These are phyloP conservation scores for Clepsis dumicolana DNA, from an alignment of 2,888 invertebrate genomes.

Conservation along the genomic window DNA sequence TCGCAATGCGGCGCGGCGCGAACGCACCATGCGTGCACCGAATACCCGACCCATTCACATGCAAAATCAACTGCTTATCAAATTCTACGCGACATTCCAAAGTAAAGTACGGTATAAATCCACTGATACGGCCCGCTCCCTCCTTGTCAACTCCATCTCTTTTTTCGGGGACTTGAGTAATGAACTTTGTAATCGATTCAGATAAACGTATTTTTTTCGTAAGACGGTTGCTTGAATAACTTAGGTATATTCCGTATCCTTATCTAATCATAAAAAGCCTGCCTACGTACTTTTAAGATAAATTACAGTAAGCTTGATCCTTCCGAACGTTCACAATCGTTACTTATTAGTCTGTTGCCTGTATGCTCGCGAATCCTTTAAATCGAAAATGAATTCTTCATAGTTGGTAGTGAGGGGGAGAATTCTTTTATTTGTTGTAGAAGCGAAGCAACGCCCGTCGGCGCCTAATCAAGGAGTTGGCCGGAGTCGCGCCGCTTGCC, in stretches of 20 bases:
- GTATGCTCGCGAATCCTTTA: conserved; percentile 43
- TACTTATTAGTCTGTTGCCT: background rate
- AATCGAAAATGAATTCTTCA: conserved; percentile 67
- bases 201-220: conserved; percentile 42
- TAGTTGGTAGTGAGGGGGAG: conserved; percentile 68
- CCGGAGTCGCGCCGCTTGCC: conserved; percentile 70
- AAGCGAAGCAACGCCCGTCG: conserved; percentile 79
- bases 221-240: conserved; percentile 4
- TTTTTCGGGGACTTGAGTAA: conserved; percentile 52
- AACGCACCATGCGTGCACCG: conserved; percentile 77
- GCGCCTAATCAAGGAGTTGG: conserved; percentile 86
- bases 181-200: conserved; percentile 46
- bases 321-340: background rate
- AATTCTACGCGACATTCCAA: conserved; percentile 63
- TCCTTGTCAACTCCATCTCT: conserved; percentile 50
- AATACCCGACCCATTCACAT: conserved; percentile 76
- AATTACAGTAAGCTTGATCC: background rate
- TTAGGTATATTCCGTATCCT: background rate
- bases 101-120: conserved; percentile 64
- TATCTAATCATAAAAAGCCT: background rate
- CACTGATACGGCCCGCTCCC: conserved; percentile 51
- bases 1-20: conserved; percentile 66
- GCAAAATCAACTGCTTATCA: conserved; percentile 73
- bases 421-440: conserved; percentile 82
- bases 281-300: too few species aligned